A percentile compares a stretch with the other conserved stretches of the same genome.
Evolutionary conservation across 2,113 vertebrate genomes (phyloP).

Genomic region (Xenotilapia flavipinnis): DNA sequence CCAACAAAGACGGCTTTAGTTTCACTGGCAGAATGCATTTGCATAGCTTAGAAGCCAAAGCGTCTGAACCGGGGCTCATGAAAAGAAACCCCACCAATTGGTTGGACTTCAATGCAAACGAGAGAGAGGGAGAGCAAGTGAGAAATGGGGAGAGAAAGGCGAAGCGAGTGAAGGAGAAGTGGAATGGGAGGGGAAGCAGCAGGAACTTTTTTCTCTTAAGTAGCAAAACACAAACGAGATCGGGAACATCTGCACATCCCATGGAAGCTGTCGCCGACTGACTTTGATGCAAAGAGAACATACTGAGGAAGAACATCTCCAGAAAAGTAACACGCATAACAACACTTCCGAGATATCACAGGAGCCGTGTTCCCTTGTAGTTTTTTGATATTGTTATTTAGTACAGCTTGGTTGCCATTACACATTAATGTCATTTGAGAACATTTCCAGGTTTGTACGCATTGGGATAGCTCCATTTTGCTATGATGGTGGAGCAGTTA

Average conservation of each 20-base stretch:
- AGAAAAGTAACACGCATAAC: slow-evolving; percentile 23
- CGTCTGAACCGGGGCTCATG: slow-evolving; percentile 72
- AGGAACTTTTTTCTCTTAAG: slow-evolving; percentile 42
- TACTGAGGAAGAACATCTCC: slow-evolving; percentile 23
- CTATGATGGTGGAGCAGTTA: not conserved
- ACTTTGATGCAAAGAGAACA: slow-evolving; percentile 56
- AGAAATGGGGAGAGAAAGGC: not conserved
- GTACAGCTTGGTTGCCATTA: not conserved
- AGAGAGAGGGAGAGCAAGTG: slow-evolving; percentile 36
- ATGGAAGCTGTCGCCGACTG: slow-evolving; percentile 24
- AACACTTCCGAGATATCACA: not conserved
- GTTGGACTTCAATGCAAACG: slow-evolving; percentile 64
- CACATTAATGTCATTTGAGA: not conserved
- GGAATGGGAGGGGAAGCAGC: not conserved
- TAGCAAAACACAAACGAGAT: slow-evolving; percentile 40
- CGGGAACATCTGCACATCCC: slow-evolving; percentile 45
- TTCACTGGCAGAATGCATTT: slow-evolving; percentile 74
- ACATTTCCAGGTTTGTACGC: not conserved
- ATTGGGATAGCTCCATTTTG: not conserved
- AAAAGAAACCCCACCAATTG: slow-evolving; percentile 71
- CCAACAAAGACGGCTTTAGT: slow-evolving; percentile 77
- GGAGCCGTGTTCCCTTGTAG: slow-evolving; percentile 11
- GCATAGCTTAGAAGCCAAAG: slow-evolving; percentile 77
- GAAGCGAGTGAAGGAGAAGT: not conserved
- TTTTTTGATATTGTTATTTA: slow-evolving; percentile 6